Evolutionary conservation across 2,888 invertebrate species (phyloP).

Genomic region (Hemaris fuciformis): DNA sequence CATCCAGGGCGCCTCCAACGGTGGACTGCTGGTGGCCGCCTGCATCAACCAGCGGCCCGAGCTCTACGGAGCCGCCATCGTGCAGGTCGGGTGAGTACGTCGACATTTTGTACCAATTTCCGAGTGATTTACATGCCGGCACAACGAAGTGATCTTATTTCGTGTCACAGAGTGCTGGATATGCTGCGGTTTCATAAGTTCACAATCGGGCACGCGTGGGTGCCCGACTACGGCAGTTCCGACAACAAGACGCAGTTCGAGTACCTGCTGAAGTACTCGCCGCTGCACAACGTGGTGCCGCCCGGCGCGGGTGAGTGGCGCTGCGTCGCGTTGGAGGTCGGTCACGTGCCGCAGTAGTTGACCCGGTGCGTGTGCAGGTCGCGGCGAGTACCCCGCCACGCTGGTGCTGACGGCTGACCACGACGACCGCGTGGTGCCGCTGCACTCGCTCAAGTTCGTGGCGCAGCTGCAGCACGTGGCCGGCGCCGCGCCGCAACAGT

Average conservation of each 20-base stretch:
- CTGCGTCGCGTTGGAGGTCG: neutral
- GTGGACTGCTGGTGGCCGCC: slow-evolving; percentile 97
- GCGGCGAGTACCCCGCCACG: slow-evolving; percentile 92
- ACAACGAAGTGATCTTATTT: neutral
- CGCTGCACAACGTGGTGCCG: slow-evolving; percentile 92
- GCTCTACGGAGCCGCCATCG: slow-evolving; percentile 94
- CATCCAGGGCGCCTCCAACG: slow-evolving; percentile 98
- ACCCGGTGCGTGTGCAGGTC: slow-evolving; percentile 33
- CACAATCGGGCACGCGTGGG: slow-evolving; percentile 98
- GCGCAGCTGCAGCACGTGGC: slow-evolving; percentile 93
- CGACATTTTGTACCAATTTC: neutral
- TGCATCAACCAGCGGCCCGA: slow-evolving; percentile 97
- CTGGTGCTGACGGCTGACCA: slow-evolving; percentile 98
- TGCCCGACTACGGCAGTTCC: slow-evolving; percentile 97
- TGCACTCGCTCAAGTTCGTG: slow-evolving; percentile 97
- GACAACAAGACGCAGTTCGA: slow-evolving; percentile 93
- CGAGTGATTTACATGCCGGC: no score
- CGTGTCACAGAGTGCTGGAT: slow-evolving; percentile 90
- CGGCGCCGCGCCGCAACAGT: slow-evolving; percentile 80
- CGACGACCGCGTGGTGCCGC: slow-evolving; percentile 98
- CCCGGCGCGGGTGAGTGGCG: slow-evolving; percentile 75
- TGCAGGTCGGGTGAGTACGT: slow-evolving; percentile 93
- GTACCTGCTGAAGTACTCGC: slow-evolving; percentile 93
- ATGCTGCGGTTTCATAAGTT: slow-evolving; percentile 99
- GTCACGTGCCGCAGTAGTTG: no score